Base-by-base conservation (phyloP, 2,797 vertebrate genomes). In the Eremophila alpestris region DNA sequence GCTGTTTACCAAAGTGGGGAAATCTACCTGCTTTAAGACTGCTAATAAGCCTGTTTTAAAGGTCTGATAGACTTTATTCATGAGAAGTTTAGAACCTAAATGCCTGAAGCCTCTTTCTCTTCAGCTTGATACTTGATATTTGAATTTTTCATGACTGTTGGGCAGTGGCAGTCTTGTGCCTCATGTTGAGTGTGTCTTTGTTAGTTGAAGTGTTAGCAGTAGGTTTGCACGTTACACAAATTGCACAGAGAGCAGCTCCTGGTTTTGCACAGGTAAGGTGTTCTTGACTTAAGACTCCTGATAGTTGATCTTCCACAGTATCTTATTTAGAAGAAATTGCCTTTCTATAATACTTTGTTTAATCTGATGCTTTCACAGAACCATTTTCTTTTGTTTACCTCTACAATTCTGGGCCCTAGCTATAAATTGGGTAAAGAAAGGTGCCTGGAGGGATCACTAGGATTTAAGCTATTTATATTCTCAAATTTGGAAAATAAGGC, bases 381-480 rank as follows among this genome's bases (percentile, higher is more conserved):
- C 26, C 2, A 1, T 55, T 93, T 82, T 89, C 27, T 63, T 48
- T 45, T 76, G 40, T 83, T 90, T 70, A n/a, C 24, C 16, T 60
- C 30, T 43, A 8, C 34, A 8, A 2, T 86, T 82, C 30, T 55
- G 64, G 64, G 60, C 43, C 32, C 45, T 80, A 46, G 34, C 12
- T 87, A 52, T 94, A 90, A 79, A 73, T 14, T 70, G 34, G 30
- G 43, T 90, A n/a, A 75, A 70, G 70, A 84, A 83, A 48, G n/a
- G 54, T 80, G 52, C 70, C 68, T 92, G 40, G 48, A 70, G 64
- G 34, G 30, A 79, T 88, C 75, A 26, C 38, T 67, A 34, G 60
- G 49, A 74, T 67, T 93, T 86, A 77, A 92, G 30, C 38, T 94
- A 46, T 77, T 84, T 89, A 34, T 89, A 49, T 70, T 82, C 70